Percentiles rank a stretch among this genome's conserved stretches.
phyloP scores from a whole-genome alignment of 2,888 invertebrate genomes.

The Itoplectis maculator region DNA sequence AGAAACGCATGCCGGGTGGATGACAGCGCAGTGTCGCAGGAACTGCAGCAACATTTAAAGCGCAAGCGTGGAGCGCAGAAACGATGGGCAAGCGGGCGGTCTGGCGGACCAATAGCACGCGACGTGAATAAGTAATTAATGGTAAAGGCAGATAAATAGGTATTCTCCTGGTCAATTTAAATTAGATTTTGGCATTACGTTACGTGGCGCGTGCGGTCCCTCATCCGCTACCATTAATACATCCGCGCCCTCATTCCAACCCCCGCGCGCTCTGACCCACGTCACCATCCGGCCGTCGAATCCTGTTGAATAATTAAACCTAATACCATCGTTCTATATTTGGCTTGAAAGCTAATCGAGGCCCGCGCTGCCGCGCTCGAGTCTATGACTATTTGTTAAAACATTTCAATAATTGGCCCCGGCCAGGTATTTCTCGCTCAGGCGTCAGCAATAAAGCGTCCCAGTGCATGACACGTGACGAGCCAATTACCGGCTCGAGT shows the following conservation, averaged over 20 bases:
- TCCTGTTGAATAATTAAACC: constrained; percentile 67
- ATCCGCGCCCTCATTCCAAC: constrained; percentile 14
- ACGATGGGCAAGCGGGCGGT: constrained; percentile 36
- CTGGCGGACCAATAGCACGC: constrained; percentile 63
- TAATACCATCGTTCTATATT: constrained; percentile 58
- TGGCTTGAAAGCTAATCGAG: constrained; percentile 53
- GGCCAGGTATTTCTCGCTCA: background rate
- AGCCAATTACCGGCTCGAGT: background rate
- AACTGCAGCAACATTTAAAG: background rate
- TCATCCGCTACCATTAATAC: constrained; percentile 41
- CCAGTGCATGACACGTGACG: constrained; percentile 11
- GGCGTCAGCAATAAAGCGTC: background rate
- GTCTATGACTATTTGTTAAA: constrained; percentile 40
- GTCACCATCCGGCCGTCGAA: constrained; percentile 48
- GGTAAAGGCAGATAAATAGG: constrained; percentile 74
- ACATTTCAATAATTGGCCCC: constrained; percentile 48
- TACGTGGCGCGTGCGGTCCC: constrained; percentile 61
- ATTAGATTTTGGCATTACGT: constrained; percentile 72
- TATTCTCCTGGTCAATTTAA: constrained; percentile 73
- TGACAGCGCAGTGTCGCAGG: constrained; percentile 21
- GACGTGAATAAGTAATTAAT: constrained; percentile 73
- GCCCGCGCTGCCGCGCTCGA: constrained; percentile 3
- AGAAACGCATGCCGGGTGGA: constrained; percentile 33
- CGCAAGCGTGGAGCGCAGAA: constrained; percentile 26
- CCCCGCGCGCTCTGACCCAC: constrained; percentile 1